phyloP scores from a whole-genome alignment of 2,888 invertebrate genomes.

The Pollenia amentaria region DNA sequence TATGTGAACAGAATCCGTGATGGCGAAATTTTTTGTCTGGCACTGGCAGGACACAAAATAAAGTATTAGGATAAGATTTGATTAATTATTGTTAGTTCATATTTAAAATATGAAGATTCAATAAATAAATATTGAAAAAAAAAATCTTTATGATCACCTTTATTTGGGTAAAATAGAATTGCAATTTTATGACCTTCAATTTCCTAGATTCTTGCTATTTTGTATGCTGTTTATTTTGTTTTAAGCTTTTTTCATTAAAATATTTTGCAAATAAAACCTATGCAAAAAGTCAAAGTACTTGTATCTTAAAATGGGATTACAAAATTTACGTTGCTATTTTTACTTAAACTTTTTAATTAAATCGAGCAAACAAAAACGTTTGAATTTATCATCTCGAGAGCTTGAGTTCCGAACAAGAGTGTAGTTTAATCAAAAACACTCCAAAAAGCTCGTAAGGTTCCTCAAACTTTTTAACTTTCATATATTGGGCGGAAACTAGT shows the following conservation, averaged over 20 bases:
- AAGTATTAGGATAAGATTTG: too few species aligned
- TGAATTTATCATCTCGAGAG: slow-evolving; percentile 42
- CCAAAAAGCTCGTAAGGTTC: slow-evolving; percentile 33
- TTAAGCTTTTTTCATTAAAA: neutral
- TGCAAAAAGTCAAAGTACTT: slow-evolving; percentile 16
- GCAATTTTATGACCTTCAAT: too few species aligned
- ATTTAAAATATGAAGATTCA: too few species aligned
- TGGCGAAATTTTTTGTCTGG: too few species aligned
- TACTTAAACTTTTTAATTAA: slow-evolving; percentile 6
- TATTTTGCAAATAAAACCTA: slow-evolving; percentile 1
- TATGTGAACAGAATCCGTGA: too few species aligned
- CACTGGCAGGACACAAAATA: too few species aligned
- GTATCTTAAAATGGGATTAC: slow-evolving; percentile 28
- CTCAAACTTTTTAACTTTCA: slow-evolving; percentile 44
- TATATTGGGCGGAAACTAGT: slow-evolving; percentile 36
- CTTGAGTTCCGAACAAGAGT: slow-evolving; percentile 18
- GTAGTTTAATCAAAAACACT: slow-evolving; percentile 28
- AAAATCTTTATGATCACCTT: too few species aligned
- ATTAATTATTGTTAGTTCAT: too few species aligned
- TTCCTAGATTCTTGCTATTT: neutral
- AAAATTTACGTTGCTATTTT: neutral
- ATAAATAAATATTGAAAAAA: too few species aligned
- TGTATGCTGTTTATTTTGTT: neutral
- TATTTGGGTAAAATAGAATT: too few species aligned
- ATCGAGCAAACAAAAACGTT: slow-evolving; percentile 18